Evolutionary conservation across 2,113 vertebrate genomes (phyloP).

Genomic region (Nycticryphes semicollaris): DNA sequence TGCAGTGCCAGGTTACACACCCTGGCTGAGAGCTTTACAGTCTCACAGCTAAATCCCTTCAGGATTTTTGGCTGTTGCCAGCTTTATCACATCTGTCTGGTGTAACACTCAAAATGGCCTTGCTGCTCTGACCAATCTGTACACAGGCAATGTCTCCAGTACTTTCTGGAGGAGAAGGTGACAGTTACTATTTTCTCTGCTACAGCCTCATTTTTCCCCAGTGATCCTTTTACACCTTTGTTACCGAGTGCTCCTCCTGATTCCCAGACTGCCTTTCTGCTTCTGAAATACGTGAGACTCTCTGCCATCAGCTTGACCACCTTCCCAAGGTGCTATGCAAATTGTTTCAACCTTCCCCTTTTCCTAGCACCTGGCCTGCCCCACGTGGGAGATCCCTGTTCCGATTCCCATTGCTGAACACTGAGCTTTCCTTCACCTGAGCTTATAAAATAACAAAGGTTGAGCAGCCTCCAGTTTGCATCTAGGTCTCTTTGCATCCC

Average conservation of each 20-base stretch:
- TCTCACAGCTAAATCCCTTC: not conserved
- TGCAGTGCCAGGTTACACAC: not conserved
- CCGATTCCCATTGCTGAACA: not conserved
- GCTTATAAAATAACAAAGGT: not conserved
- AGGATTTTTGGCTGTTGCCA: not conserved
- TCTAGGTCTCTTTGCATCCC: not conserved
- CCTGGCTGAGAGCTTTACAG: not conserved
- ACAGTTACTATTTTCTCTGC: not conserved
- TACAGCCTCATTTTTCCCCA: not conserved
- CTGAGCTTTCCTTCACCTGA: not conserved
- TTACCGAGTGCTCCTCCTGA: not conserved
- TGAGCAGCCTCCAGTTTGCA: not conserved
- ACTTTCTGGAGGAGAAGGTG: not conserved
- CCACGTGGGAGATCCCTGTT: not conserved
- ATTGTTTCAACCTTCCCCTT: not conserved
- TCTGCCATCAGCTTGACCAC: not conserved
- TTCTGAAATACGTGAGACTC: not conserved
- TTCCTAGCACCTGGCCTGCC: not conserved
- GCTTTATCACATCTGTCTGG: not conserved
- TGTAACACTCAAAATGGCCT: not conserved
- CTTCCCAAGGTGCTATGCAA: not conserved
- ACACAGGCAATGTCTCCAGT: not conserved
- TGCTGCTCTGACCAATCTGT: not conserved
- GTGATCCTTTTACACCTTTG: not conserved
- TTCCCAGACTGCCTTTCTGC: not conserved